Percentiles rank a stretch among this genome's conserved stretches.
Conservation (phyloP, 2,113 vertebrate genomes). For the Cinclus cinclus region DNA sequence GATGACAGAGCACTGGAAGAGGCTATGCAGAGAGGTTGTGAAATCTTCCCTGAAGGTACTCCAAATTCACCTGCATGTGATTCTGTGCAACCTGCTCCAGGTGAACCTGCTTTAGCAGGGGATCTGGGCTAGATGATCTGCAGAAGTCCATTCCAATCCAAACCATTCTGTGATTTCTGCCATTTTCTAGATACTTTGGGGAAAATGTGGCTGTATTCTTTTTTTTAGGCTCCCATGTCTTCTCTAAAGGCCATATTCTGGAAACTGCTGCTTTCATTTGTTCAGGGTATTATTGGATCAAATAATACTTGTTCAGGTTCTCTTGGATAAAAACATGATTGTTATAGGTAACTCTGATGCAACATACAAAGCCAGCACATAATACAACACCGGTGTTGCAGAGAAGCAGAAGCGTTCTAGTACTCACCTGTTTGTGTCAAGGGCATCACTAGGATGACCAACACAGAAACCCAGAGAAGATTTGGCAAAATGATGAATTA, state of each 20-base stretch:
- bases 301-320: background rate
- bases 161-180: background rate
- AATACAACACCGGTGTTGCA: background rate
- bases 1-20: background rate
- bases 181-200: background rate
- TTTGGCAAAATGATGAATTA: background rate
- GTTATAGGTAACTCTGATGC: background rate
- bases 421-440: background rate
- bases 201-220: background rate
- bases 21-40: background rate
- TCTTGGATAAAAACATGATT: background rate
- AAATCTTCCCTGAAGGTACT: background rate
- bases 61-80: background rate
- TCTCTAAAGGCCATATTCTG: background rate
- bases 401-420: background rate
- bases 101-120: background rate
- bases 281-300: background rate
- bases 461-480: background rate
- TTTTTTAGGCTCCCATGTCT: background rate
- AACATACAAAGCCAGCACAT: background rate
- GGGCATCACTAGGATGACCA: background rate
- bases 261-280: background rate
- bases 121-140: background rate
- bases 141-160: background rate
- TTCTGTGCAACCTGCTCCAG: background rate